Base-by-base conservation (phyloP, 1,140 invertebrate genomes). In the Sarcophaga peregrina region DNA sequence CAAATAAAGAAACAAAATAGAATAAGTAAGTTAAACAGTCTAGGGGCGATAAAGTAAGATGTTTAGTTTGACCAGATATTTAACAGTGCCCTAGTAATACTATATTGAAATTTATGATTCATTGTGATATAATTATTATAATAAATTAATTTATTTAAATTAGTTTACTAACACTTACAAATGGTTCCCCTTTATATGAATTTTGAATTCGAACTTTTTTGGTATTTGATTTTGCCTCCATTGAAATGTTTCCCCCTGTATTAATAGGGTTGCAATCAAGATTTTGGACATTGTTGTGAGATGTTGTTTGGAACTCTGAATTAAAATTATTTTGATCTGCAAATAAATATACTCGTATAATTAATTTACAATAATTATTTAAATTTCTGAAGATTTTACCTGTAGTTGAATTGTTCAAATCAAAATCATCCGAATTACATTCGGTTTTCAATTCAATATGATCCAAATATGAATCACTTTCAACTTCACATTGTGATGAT, bases 391-490 rank as follows among this genome's bases (percentile, higher is more conserved):
- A 4, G 25, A 37, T 37, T 17, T 76, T 47, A 76, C 74, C 74
- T 76, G 13, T 76, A 8, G 74, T 37, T 37, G 25, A 25, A 9
- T 48, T 25, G 8, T 78, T 15, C 47, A 20, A 10, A 17, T 78
- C 75, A 48, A 78, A 78, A 50, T 78, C 75, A 0, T 52, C 15
- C 1, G 75, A 78, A 78, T 78, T 52, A 78, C 75, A 20, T 50
- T 78, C 75, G 20, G 75, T 78, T 78, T 78, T 78, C 8, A 78
- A 25, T 48, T 78, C 75, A 20, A 78, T 78, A 11, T 78, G 75
- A 50, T 78, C 75, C 37, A 78, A 78, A 78, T 20, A 78, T 20
- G 75, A 78, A 50, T 78, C 75, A 50, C 20, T 78, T 11, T 78
- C 75, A 10, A 11, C n/a, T 8, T 17, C 62, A 8, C 62, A 15